Conservation (phyloP, 2,113 vertebrate genomes). For the Apodemus speciosus region DNA sequence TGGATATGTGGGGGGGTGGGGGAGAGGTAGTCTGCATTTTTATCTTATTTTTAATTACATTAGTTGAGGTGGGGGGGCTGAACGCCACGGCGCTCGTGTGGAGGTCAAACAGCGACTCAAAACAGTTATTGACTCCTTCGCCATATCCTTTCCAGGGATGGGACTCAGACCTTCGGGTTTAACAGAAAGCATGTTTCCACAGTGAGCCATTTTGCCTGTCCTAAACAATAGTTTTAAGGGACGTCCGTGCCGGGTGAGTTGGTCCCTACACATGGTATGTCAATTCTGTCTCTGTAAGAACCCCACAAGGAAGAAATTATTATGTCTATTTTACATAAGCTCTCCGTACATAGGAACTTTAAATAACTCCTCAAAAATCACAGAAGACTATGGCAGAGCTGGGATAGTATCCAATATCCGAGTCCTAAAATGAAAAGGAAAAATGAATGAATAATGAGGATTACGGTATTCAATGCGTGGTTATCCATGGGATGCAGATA, state of each 20-base stretch:
- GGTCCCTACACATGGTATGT: background rate
- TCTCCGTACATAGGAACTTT: constrained; percentile 4
- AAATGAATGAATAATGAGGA: constrained; percentile 47
- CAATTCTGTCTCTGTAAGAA: background rate
- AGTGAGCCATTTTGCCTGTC: background rate
- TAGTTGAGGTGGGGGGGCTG: too few relatives aligned
- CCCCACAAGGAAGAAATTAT: constrained; percentile 11
- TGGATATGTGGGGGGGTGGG: background rate
- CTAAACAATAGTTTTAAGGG: background rate
- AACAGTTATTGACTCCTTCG: background rate
- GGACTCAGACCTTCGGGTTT: too few relatives aligned
- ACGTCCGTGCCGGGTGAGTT: background rate
- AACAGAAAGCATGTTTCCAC: background rate
- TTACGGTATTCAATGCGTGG: background rate
- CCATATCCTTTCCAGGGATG: background rate
- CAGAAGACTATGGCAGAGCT: background rate
- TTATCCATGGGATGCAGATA: background rate
- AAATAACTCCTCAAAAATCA: constrained; percentile 32
- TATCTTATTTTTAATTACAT: background rate
- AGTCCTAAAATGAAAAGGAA: constrained; percentile 22
- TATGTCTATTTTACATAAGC: constrained; percentile 30
- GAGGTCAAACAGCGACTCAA: background rate
- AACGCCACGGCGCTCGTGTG: accelerated
- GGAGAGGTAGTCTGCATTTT: background rate
- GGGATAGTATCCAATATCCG: background rate